Base-by-base conservation (phyloP, 2,797 vertebrate genomes). In the Xenops minutus region DNA sequence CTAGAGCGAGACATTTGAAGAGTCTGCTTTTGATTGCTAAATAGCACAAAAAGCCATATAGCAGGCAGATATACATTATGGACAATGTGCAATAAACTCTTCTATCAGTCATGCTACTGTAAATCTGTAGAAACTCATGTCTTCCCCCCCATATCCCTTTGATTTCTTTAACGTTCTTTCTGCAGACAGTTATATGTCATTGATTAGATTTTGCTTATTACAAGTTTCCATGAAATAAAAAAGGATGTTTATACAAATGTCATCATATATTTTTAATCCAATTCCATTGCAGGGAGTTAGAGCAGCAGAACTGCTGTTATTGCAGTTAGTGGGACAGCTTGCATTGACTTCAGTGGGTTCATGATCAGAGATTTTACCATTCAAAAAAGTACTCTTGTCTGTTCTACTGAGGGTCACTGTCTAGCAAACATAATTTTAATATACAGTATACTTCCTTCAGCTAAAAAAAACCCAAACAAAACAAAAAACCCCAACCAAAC, bases 351-450 rank as follows among this genome's bases (percentile, higher is more conserved):
- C 54, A 81, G 14, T 67, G 59, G 66, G 87, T 63, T 89, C n/a
- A 51, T 39, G 56, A 68, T 75, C 43, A 80, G 67, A 88, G 51
- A 46, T 89, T 78, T 92, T 81, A 83, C 44, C 72, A 56, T 94
- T 82, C 68, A 64, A 49, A 83, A 85, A 93, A 87, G 69, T 58
- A 48, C 16, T 93, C 51, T 34, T 71, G 7, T 86, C 37, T 93
- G 22, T 95, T 85, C 14, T 78, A 13, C 43, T 26, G 52, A 73
- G 76, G 20, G 52, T 90, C 75, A 93, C 77, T 88, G 44, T 88
- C 87, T 84, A 90, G 46, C 59, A 95, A 95, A 95, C 73, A 92
- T 41, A 76, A 29, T 94, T 98, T 96, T 95, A 92, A 92, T 95
- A 75, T 61, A 82, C 54, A 67, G 9, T 87, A 91, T 74, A 67